Conservation (phyloP, 35 echinoderm and acorn worm genomes). For the Anneissia japonica region DNA sequence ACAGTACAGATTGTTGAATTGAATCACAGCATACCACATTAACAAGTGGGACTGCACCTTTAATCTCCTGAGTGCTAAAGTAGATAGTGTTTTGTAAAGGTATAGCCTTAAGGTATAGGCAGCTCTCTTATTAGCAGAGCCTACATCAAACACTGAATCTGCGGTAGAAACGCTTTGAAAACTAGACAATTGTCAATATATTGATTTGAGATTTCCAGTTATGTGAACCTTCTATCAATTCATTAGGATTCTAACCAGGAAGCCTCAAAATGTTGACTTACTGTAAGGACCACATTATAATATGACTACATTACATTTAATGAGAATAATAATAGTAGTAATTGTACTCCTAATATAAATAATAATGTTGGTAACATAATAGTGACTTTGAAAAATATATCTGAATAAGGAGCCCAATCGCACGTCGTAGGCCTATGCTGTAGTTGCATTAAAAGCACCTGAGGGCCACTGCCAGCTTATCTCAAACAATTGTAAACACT, state of each 20-base stretch:
- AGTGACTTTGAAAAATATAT: too few relatives aligned
- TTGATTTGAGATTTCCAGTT: not conserved
- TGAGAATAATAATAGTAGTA: too few relatives aligned
- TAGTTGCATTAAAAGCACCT: too few relatives aligned
- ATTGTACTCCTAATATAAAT: too few relatives aligned
- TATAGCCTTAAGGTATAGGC: not conserved
- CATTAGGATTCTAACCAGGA: not conserved
- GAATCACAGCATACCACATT: not conserved
- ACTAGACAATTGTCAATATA: not conserved
- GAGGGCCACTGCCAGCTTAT: too few relatives aligned
- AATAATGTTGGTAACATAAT: too few relatives aligned
- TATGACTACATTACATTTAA: too few relatives aligned
- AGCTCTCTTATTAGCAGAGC: not conserved
- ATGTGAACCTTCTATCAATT: not conserved
- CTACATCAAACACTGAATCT: not conserved
- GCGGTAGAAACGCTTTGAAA: not conserved
- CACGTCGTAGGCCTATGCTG: too few relatives aligned
- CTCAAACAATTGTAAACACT: too few relatives aligned
- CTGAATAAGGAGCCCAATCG: too few relatives aligned
- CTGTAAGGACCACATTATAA: too few relatives aligned
- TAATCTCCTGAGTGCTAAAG: not conserved
- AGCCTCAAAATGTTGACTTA: not conserved
- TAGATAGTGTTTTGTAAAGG: not conserved
- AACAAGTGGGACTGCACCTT: too few relatives aligned
- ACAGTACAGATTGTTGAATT: not conserved